Percentiles rank a stretch among this genome's conserved stretches.
Evolutionary conservation across 2,797 vertebrate species (phyloP).

Genomic region (Crocidura indochinensis): DNA sequence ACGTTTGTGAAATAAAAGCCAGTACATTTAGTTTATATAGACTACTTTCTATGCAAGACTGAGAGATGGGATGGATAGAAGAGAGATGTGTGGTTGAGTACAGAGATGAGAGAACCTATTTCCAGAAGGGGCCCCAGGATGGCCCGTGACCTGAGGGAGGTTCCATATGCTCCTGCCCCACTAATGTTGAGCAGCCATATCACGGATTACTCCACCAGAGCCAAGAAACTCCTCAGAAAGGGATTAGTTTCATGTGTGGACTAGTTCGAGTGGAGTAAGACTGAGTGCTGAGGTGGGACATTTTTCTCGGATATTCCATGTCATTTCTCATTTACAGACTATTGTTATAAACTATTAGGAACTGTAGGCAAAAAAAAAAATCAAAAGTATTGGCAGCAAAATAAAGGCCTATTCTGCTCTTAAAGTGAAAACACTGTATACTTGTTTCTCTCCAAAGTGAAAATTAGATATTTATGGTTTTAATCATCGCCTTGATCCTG

Average conservation of each 20-base stretch:
- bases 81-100: not conserved
- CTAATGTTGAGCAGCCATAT: constrained; percentile 71
- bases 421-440: constrained; percentile 80
- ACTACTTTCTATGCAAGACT: constrained; percentile 84
- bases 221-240: constrained; percentile 65
- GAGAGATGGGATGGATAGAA: constrained; percentile 51
- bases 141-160: constrained; percentile 10
- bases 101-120: not conserved
- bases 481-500: constrained; percentile 69
- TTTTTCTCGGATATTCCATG: constrained; percentile 58
- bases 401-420: constrained; percentile 78
- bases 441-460: constrained; percentile 82
- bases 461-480: constrained; percentile 81
- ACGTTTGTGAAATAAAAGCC: constrained; percentile 82
- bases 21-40: constrained; percentile 78
- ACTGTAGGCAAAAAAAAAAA: constrained; percentile 66
- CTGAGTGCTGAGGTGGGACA: constrained; percentile 10
- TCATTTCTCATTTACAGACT: constrained; percentile 65
- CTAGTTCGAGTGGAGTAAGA: not conserved
- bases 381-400: constrained; percentile 74
- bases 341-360: constrained; percentile 69
- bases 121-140: not conserved
- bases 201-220: constrained; percentile 60
- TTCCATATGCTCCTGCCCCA: constrained; percentile 53
- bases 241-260: constrained; percentile 28